Evolutionary conservation across 1,140 invertebrate species (phyloP), one percentile per base, ranked within the genome.

Genomic region (Drosophila biarmipes): DNA sequence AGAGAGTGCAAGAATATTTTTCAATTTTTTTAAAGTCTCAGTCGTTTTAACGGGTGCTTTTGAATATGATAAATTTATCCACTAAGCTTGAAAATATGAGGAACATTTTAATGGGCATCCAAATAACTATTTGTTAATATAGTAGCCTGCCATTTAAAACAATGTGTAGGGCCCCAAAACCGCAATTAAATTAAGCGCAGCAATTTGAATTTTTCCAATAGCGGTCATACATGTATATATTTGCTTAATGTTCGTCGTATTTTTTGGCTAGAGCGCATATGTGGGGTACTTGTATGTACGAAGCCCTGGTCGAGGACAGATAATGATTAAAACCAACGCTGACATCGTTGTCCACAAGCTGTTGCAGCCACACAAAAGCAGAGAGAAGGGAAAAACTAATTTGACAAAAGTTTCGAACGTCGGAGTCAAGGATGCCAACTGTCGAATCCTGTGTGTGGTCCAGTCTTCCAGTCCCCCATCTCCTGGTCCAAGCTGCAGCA

Each of bases 251-350:
- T 29, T 17, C 10, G 29, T 31, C 17, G 31, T 45, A 46, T 69
- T 68, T 43, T n/a, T 35, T 37, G 21, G 37, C 5, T 1, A 63
- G 24, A 31, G 27, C 17, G 45, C 19, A 66, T 38, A 38, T 40
- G 10, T 24, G 24, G n/a, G n/a, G n/a, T n/a, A n/a, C n/a, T n/a
- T n/a, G n/a, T n/a, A n/a, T 24, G 24, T 5, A 24, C 24, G 17
- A 48, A 19, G 17, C 40, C 21, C 40, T 21, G 14, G 35, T 58
- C 24, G 14, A 35, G 63, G 59, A 43, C 37, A n/a, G 63, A 64
- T 81, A 81, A 77, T 81, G 73, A 75, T 84, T 84, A 79, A 78
- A 84, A 84, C 80, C 56, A 69, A 75, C 58, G 69, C 58, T 72
- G 69, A 71, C 69, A 69, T 69, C 51, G 59, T 69, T 72, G 78